phyloP scores from a whole-genome alignment of 2,797 vertebrate species.

The Rhynchonycteris naso region DNA sequence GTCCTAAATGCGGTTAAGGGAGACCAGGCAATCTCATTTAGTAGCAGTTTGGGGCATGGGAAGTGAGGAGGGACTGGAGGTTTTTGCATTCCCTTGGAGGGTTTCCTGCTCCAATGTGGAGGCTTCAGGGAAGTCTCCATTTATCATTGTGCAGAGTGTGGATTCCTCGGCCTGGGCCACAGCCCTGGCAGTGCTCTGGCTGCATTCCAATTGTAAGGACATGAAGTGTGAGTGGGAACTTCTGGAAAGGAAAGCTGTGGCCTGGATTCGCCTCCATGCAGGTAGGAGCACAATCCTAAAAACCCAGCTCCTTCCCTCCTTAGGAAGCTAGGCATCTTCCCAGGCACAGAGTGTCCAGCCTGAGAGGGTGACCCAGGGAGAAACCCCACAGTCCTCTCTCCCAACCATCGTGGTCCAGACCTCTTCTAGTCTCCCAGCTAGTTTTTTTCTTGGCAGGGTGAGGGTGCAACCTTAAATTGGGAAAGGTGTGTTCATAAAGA shows the following conservation, averaged over 20 bases:
- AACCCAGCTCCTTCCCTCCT: neutral
- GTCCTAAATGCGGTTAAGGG: neutral
- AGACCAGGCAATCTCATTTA: neutral
- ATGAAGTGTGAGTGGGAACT: constrained; percentile 88
- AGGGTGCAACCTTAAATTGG: neutral
- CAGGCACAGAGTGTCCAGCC: neutral
- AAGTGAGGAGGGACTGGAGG: neutral
- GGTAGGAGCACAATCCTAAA: constrained; percentile 77
- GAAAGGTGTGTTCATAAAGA: constrained; percentile 71
- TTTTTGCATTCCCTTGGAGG: neutral
- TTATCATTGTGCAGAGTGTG: neutral
- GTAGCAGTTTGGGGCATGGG: neutral
- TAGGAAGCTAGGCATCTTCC: neutral
- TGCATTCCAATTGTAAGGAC: constrained; percentile 82
- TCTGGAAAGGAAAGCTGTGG: constrained; percentile 87
- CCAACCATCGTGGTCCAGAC: neutral
- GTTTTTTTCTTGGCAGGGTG: constrained; percentile 25
- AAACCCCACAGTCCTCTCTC: neutral
- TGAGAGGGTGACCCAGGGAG: neutral
- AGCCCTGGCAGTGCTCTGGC: constrained; percentile 89
- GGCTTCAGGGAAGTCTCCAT: neutral
- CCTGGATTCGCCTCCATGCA: constrained; percentile 85
- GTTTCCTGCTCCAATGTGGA: neutral
- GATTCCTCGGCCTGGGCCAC: constrained; percentile 86
- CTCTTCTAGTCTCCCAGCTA: constrained; percentile 84